Conservation (phyloP, 1,140 invertebrate species). For the Drosophila fuyamai region DNA sequence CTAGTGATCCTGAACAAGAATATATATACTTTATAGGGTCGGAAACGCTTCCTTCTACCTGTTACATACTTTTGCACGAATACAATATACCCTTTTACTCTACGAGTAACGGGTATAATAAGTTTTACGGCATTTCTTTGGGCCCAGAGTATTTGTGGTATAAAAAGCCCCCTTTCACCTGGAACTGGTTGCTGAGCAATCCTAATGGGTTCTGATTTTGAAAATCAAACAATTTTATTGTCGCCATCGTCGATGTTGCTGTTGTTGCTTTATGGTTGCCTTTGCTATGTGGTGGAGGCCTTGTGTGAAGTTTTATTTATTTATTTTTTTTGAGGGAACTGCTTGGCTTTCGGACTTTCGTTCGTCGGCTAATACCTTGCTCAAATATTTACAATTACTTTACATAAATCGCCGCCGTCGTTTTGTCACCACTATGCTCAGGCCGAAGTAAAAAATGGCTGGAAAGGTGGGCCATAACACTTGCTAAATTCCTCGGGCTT, state of each 20-base stretch:
- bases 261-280: constrained; percentile 57
- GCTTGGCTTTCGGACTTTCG: constrained; percentile 15
- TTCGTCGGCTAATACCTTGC: constrained; percentile 43
- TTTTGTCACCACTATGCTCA: not conserved
- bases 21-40: too few relatives aligned
- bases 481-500: too few relatives aligned
- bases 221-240: constrained; percentile 79
- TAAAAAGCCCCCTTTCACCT: not conserved
- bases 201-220: constrained; percentile 74
- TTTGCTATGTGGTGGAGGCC: constrained; percentile 42
- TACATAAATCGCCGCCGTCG: constrained; percentile 48
- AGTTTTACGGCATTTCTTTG: constrained; percentile 28
- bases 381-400: constrained; percentile 78
- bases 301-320: constrained; percentile 44
- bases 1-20: too few relatives aligned
- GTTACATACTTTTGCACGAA: too few relatives aligned
- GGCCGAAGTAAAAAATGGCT: not conserved
- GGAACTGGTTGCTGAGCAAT: constrained; percentile 48
- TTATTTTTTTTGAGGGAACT: not conserved
- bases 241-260: constrained; percentile 38
- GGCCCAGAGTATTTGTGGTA: constrained; percentile 6
- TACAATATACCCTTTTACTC: too few relatives aligned
- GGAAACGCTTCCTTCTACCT: too few relatives aligned
- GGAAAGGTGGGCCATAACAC: not conserved
- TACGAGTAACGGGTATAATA: too few relatives aligned